A percentile compares a stretch with the other conserved stretches of the same genome.
Conservation (phyloP, 2,113 vertebrate genomes). For the Coregonus clupeaformis region DNA sequence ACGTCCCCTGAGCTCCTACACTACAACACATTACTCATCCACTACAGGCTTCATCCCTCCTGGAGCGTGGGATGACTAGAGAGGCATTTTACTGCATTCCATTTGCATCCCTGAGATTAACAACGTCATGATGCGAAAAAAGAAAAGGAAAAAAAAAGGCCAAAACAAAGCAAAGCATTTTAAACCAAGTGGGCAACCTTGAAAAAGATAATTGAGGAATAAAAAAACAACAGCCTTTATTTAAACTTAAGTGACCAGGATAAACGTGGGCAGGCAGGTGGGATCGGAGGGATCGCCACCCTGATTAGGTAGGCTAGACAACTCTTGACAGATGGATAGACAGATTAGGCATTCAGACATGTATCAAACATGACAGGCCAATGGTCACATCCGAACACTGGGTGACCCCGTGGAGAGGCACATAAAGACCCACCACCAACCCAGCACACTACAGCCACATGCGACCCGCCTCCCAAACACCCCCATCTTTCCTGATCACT, state of each 20-base stretch:
- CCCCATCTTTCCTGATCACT: not conserved
- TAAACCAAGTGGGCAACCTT: conserved; percentile 19
- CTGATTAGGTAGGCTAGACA: conserved; percentile 63
- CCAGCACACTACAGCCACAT: conserved; percentile 23
- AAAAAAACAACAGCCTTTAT: conserved; percentile 18
- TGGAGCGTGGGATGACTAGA: conserved; percentile 50
- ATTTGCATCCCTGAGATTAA: conserved; percentile 18
- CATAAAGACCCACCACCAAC: not conserved
- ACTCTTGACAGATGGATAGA: conserved; percentile 72
- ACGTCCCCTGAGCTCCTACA: conserved; percentile 56
- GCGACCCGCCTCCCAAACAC: conserved; percentile 5
- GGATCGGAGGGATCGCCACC: conserved; percentile 35
- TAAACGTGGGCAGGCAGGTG: conserved; percentile 15
- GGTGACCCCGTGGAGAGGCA: conserved; percentile 54
- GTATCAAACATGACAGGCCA: conserved; percentile 61
- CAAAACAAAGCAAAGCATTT: conserved; percentile 33
- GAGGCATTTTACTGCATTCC: conserved; percentile 49
- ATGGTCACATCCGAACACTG: conserved; percentile 39
- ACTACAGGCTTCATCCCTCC: conserved; percentile 8
- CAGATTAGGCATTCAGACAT: conserved; percentile 70
- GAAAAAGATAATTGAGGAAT: conserved; percentile 11
- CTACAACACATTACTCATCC: conserved; percentile 18
- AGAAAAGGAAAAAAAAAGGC: conserved; percentile 10
- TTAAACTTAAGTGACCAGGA: conserved; percentile 35
- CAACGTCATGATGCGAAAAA: too few relatives aligned